Evolutionary conservation across 2,888 invertebrate genomes (phyloP), one percentile per base, ranked within the genome.

Genomic region (Sthenelais limicola): DNA sequence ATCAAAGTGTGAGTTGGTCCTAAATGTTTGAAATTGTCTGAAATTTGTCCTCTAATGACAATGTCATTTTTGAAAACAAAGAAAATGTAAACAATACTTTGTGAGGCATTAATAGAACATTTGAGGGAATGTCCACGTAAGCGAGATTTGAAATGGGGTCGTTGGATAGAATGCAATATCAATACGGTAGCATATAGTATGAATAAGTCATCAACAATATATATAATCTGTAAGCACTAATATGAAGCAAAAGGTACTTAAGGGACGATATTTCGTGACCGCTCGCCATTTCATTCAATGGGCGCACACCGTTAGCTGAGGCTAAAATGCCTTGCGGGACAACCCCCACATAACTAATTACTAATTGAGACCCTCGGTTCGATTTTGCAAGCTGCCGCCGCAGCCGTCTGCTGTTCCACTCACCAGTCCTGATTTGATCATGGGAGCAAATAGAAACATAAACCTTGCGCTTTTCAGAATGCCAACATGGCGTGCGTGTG

Each of bases 381-480:
- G 30, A 56, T 56, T 28, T 32, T 56, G 56, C 32, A 32, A 28
- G 18, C n/a, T 33, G 56, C 30, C 32, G 56, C 56, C 7, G 32
- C 56, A 32, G 3, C 12, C 30, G 32, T 32, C 32, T 1, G 30
- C 4, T 7, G 62, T 12, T 43, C 38, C 18, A 35, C 21, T 15
- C 3, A 7, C 51, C 21, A n/a, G 62, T 43, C 38, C 38, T 62
- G 62, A 62, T 62, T 62, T 62, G 38, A 62, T 62, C 62, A 43
- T 62, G 38, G 26, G n/a, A 18, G 62, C 62, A 62, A 62, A 62
- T 62, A 62, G 62, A 62, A 62, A 38, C 62, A 62, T 62, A 33
- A 62, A 62, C 62, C 62, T 62, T 62, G 62, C 24, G 62, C 62
- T 43, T 62, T 62, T 62, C 52, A 26, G 2, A 12, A 26, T 30